A percentile compares a stretch with the other conserved stretches of the same genome.
Evolutionary conservation across 2,888 invertebrate species (phyloP).

Genomic region (Morpho helenor): DNA sequence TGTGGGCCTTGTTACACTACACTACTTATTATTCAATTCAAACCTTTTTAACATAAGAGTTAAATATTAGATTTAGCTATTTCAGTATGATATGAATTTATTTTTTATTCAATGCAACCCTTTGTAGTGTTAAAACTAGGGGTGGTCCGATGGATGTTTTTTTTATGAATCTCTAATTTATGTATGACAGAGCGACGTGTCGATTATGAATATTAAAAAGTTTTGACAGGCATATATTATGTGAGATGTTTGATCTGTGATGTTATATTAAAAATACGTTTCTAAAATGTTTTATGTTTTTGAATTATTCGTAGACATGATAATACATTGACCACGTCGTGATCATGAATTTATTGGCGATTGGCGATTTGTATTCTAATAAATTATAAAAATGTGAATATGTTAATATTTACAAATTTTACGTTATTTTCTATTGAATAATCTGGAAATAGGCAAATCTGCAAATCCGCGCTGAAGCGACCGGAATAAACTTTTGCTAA

Average conservation of each 20-base stretch:
- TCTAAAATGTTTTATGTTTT: neutral
- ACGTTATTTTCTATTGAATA: no score
- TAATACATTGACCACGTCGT: no score
- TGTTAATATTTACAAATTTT: no score
- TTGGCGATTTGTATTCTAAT: no score
- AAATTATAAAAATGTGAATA: no score
- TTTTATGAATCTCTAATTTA: constrained; percentile 60
- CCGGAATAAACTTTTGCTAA: no score
- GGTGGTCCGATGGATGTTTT: constrained; percentile 51
- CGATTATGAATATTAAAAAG: constrained; percentile 61
- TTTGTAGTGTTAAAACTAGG: constrained; percentile 43
- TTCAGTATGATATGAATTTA: neutral
- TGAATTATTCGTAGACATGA: constrained; percentile 16
- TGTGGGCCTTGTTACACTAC: no score
- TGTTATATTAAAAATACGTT: neutral
- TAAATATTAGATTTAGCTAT: neutral
- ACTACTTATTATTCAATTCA: no score
- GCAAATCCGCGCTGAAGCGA: no score
- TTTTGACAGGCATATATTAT: constrained; percentile 13
- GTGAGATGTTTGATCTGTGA: constrained; percentile 14
- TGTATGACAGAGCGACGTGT: constrained; percentile 59
- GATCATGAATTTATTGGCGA: no score
- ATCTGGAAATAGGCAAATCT: no score
- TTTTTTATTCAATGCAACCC: constrained; percentile 42
- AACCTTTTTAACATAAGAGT: no score